Percentiles rank a stretch among this genome's conserved stretches.
These are phyloP conservation scores for Galaxias olidus DNA, from an alignment of 2,797 vertebrate genomes.

Conservation along the genomic window DNA sequence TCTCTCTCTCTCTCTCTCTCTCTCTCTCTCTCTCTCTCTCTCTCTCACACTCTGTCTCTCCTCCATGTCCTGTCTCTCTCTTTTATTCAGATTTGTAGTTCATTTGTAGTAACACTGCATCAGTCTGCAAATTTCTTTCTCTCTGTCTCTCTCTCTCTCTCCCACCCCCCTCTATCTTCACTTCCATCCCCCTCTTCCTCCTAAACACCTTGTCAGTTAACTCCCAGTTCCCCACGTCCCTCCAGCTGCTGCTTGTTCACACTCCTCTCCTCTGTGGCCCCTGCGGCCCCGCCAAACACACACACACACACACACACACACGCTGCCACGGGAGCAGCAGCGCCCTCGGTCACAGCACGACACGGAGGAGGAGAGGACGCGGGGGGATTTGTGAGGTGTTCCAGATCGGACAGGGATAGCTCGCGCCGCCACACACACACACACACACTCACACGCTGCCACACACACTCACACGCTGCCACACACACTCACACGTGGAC, in stretches of 20 bases:
- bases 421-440: conserved; percentile 26
- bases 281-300: conserved; percentile 27
- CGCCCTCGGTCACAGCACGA: conserved; percentile 16
- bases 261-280: conserved; percentile 23
- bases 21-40: conserved; percentile 22
- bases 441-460: background rate
- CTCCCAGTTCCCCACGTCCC: conserved; percentile 35
- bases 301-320: background rate
- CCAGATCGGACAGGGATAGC: conserved; percentile 32
- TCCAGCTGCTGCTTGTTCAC: conserved; percentile 55
- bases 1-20: conserved; percentile 17
- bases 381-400: conserved; percentile 57
- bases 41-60: conserved; percentile 22
- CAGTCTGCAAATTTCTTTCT: conserved; percentile 19
- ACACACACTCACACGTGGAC: background rate
- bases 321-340: conserved; percentile 25
- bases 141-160: background rate
- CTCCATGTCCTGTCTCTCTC: conserved; percentile 23
- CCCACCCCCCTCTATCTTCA: background rate
- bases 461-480: background rate
- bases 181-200: conserved; percentile 12
- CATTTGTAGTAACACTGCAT: background rate
- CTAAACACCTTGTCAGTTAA: conserved; percentile 52
- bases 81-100: conserved; percentile 21
- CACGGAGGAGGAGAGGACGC: conserved; percentile 10